Percentiles rank a stretch among this genome's conserved stretches.
Conservation (phyloP, 2,113 vertebrate genomes). For the Psophia crepitans region DNA sequence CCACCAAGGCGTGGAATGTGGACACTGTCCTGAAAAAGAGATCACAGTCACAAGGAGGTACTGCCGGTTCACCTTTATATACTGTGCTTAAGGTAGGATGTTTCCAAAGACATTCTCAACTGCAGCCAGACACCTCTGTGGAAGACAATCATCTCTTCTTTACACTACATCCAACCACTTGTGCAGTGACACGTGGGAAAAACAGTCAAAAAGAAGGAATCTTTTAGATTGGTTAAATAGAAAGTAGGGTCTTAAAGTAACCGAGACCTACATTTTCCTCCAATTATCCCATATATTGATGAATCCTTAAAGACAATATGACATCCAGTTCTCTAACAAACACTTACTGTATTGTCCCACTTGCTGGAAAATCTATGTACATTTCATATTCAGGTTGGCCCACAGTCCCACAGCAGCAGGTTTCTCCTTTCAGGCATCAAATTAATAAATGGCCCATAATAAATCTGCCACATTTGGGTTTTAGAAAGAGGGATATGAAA, state of each 20-base stretch:
- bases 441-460: background rate
- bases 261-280: background rate
- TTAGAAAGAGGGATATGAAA: background rate
- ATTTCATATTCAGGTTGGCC: background rate
- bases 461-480: background rate
- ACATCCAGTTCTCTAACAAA: background rate
- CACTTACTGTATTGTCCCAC: background rate
- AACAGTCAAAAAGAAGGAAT: background rate
- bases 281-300: background rate
- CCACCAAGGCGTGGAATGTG: slow-evolving; percentile 90
- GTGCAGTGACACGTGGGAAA: background rate
- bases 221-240: background rate
- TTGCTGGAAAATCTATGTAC: background rate
- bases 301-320: background rate
- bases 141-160: background rate
- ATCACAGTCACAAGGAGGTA: slow-evolving; percentile 11
- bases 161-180: background rate
- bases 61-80: background rate
- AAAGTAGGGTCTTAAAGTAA: background rate
- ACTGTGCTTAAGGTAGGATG: background rate
- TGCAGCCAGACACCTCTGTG: background rate
- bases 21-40: slow-evolving; percentile 87
- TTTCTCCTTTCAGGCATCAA: background rate
- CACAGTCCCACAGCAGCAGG: background rate
- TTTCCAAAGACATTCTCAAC: background rate